phyloP scores from a whole-genome alignment of 2,888 invertebrate species.

The Empis livida region DNA sequence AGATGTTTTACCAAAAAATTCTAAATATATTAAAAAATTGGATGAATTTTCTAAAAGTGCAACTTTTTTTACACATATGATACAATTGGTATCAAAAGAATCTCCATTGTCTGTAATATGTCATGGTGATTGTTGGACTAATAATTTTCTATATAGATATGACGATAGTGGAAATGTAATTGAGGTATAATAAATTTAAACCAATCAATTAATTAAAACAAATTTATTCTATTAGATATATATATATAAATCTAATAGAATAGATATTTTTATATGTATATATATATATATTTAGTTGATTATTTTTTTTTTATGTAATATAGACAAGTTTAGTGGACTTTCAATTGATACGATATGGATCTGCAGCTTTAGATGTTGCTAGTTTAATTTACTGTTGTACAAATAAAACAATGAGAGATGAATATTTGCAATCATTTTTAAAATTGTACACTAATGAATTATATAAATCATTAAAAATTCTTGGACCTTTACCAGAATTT shows the following conservation, averaged over 20 bases:
- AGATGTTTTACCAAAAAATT: slow-evolving; percentile 28
- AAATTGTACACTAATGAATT: slow-evolving; percentile 48
- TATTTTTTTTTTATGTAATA: not conserved
- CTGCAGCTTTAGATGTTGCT: slow-evolving; percentile 53
- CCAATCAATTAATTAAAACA: not conserved
- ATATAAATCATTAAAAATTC: slow-evolving; percentile 40
- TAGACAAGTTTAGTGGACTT: slow-evolving; percentile 59
- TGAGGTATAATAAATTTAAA: slow-evolving; percentile 32
- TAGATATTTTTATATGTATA: slow-evolving; percentile 10
- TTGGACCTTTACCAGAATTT: slow-evolving; percentile 36
- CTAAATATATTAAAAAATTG: slow-evolving; percentile 45
- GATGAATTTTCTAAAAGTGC: slow-evolving; percentile 47
- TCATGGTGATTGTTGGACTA: slow-evolving; percentile 66
- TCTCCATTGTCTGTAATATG: slow-evolving; percentile 56
- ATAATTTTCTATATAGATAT: slow-evolving; percentile 54
- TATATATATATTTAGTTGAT: not conserved
- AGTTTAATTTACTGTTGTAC: slow-evolving; percentile 55
- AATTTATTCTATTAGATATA: not conserved
- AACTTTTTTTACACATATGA: slow-evolving; percentile 54
- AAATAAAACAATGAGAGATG: slow-evolving; percentile 44
- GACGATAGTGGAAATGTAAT: slow-evolving; percentile 39
- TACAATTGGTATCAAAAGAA: slow-evolving; percentile 45
- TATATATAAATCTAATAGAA: not conserved
- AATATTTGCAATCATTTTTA: slow-evolving; percentile 44
- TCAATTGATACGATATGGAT: slow-evolving; percentile 55